A percentile compares a stretch with the other conserved stretches of the same genome.
Evolutionary conservation across 2,888 invertebrate genomes (phyloP).

Genomic region (Conops quadrifasciatus): DNA sequence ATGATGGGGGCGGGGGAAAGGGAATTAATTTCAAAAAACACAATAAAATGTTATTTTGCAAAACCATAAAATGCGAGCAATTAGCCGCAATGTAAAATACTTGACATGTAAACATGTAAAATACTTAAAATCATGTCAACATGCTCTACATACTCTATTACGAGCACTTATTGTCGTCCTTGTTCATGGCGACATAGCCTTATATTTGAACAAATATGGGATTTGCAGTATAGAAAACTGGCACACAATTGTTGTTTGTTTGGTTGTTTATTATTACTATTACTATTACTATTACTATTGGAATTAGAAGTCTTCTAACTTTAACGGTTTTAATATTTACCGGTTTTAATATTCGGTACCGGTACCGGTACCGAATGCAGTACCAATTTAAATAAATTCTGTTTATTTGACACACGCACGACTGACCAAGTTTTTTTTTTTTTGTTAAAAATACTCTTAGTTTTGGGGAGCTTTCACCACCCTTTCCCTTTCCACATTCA

Average conservation of each 20-base stretch:
- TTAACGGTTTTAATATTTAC: background rate
- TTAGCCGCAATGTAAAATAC: conserved; percentile 15
- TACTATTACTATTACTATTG: too few relatives aligned
- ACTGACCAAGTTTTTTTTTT: too few relatives aligned
- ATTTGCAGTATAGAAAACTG: background rate
- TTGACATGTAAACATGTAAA: conserved; percentile 1
- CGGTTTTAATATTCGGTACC: background rate
- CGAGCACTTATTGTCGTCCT: too few relatives aligned
- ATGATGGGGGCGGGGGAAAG: too few relatives aligned
- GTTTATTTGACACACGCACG: too few relatives aligned
- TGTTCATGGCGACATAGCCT: conserved; percentile 20
- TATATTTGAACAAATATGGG: conserved; percentile 8
- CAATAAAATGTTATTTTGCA: too few relatives aligned
- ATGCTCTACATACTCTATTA: conserved; percentile 34
- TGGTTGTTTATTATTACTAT: too few relatives aligned
- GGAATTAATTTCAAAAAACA: too few relatives aligned
- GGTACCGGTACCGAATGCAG: background rate
- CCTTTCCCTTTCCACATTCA: too few relatives aligned
- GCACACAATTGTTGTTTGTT: too few relatives aligned
- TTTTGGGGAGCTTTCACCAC: too few relatives aligned
- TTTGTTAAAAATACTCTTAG: too few relatives aligned
- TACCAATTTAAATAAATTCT: background rate
- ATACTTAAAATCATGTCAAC: conserved; percentile 4
- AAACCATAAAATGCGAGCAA: conserved; percentile 10
- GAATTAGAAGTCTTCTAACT: background rate